phyloP scores from a whole-genome alignment of 2,797 vertebrate genomes.

The Danio jaintianensis region DNA sequence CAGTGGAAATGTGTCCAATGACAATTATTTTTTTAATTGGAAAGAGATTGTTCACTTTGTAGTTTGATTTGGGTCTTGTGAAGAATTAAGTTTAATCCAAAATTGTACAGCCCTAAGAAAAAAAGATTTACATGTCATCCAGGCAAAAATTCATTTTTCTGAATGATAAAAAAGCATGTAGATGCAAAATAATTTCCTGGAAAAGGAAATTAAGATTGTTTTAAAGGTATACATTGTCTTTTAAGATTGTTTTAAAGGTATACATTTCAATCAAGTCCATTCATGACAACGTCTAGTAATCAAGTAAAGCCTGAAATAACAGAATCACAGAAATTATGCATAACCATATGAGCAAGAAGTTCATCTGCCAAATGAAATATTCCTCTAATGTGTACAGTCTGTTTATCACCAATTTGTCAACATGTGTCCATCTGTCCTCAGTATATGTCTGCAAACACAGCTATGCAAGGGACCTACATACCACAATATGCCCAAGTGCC shows the following conservation, averaged over 20 bases:
- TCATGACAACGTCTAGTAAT: not conserved
- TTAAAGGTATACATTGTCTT: not conserved
- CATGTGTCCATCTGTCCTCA: constrained; percentile 60
- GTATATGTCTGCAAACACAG: constrained; percentile 87
- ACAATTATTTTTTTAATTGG: not conserved
- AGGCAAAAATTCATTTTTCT: too few species aligned
- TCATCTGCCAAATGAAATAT: not conserved
- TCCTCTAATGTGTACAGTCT: not conserved
- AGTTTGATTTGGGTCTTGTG: too few species aligned
- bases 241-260: not conserved
- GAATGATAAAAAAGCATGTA: too few species aligned
- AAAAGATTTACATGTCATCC: not conserved
- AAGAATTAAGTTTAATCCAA: too few species aligned
- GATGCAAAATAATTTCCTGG: too few species aligned
- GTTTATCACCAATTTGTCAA: constrained; percentile 10
- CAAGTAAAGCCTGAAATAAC: not conserved
- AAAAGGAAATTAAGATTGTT: too few species aligned
- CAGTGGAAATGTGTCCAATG: not conserved
- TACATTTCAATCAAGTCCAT: not conserved
- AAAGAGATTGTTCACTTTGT: not conserved
- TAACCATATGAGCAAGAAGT: not conserved
- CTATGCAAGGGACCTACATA: constrained; percentile 91
- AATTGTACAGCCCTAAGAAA: not conserved
- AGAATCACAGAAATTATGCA: not conserved
- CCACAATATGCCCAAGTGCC: constrained; percentile 91